These are phyloP conservation scores for Tipula helvola DNA, from an alignment of 2,888 invertebrate genomes.

Conservation along the genomic window DNA sequence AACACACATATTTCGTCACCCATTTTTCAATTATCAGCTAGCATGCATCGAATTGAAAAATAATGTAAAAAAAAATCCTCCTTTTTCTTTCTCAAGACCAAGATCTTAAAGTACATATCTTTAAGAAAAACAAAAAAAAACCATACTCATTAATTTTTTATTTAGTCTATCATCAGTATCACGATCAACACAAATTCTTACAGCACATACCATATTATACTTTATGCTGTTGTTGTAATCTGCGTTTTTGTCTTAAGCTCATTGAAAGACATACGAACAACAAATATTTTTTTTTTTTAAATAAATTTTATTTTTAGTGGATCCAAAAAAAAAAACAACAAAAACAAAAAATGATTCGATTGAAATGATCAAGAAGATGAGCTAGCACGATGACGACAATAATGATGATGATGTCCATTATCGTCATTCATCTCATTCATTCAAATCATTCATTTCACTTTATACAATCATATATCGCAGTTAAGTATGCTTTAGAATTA, in stretches of 20 bases:
- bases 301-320: neutral
- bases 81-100: neutral
- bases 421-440: neutral
- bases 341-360: neutral
- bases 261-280: neutral
- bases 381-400: neutral
- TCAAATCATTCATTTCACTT: neutral
- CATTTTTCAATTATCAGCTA: neutral
- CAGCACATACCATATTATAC: neutral
- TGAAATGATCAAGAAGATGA: neutral
- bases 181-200: neutral
- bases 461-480: neutral
- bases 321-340: neutral
- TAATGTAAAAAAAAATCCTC: neutral
- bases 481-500: neutral
- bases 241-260: neutral
- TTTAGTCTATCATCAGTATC: neutral
- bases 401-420: neutral
- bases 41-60: neutral
- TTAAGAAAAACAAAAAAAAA: neutral
- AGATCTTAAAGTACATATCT: neutral
- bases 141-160: neutral
- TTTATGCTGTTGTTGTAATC: neutral
- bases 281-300: neutral
- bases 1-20: neutral